phyloP scores from a whole-genome alignment of 1,140 invertebrate species.

The Drosophila azteca region DNA sequence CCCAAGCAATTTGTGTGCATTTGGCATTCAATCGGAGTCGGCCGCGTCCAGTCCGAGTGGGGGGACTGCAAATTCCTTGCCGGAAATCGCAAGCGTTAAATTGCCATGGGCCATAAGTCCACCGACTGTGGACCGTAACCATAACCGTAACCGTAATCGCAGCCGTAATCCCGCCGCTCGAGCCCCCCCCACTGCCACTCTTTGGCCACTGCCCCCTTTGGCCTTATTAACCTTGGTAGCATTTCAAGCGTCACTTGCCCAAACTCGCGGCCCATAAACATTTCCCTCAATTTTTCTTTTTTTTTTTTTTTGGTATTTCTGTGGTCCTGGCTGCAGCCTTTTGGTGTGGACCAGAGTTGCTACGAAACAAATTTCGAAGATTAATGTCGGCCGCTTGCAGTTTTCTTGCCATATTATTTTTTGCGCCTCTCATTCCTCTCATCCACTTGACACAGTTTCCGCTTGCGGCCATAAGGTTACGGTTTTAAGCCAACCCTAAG shows the following conservation, averaged over 20 bases:
- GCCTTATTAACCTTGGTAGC: conserved; percentile 53
- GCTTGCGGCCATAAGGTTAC: conserved; percentile 8
- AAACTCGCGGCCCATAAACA: conserved; percentile 60
- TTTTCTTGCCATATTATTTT: conserved; percentile 15
- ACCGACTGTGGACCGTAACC: conserved; percentile 2
- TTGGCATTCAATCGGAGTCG: conserved; percentile 75
- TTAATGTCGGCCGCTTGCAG: conserved; percentile 57
- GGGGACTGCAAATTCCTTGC: conserved; percentile 52
- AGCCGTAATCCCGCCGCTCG: conserved; percentile 15
- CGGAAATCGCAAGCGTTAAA: conserved; percentile 77
- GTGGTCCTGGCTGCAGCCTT: conserved; percentile 3
- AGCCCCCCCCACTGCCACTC: neutral
- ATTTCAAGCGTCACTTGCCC: conserved; percentile 56
- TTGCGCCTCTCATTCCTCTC: conserved; percentile 19
- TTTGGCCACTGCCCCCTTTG: neutral
- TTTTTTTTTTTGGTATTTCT: conserved; percentile 8
- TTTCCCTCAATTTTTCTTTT: conserved; percentile 17
- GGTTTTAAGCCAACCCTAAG: neutral
- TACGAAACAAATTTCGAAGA: conserved; percentile 75
- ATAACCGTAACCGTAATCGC: conserved; percentile 19
- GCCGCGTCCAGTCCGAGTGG: conserved; percentile 15
- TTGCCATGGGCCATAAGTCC: conserved; percentile 65
- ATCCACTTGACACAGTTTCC: conserved; percentile 63
- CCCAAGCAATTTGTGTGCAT: conserved; percentile 72
- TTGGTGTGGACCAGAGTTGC: neutral